phyloP scores from a whole-genome alignment of 2,113 vertebrate genomes.

The Mastomys coucha region DNA sequence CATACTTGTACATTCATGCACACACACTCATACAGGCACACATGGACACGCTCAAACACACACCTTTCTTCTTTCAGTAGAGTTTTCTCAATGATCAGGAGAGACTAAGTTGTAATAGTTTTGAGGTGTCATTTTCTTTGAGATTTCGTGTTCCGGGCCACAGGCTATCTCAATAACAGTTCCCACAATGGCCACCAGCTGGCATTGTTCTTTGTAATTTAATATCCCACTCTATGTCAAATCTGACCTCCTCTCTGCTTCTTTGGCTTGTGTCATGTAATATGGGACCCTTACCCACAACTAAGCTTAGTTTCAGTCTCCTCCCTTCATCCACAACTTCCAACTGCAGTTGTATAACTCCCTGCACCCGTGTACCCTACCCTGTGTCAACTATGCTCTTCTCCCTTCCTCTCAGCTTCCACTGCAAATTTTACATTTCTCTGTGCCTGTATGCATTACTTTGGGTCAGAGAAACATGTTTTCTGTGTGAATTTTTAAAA shows the following conservation, averaged over 20 bases:
- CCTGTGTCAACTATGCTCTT: neutral
- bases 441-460: too few relatives aligned
- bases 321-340: neutral
- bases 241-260: neutral
- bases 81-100: neutral
- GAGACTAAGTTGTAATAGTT: neutral
- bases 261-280: neutral
- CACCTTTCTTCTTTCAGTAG: neutral
- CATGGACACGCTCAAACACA: too few relatives aligned
- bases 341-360: neutral
- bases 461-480: neutral
- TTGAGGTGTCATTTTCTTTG: neutral
- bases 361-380: too few relatives aligned
- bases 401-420: neutral
- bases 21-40: too few relatives aligned
- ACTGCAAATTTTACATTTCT: too few relatives aligned
- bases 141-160: neutral
- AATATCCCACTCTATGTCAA: neutral
- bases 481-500: constrained; percentile 22
- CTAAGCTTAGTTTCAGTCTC: too few relatives aligned
- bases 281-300: too few relatives aligned
- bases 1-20: too few relatives aligned
- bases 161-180: neutral
- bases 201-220: neutral
- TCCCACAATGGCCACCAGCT: neutral